Percentiles rank a stretch among this genome's conserved stretches.
These are phyloP conservation scores for Catostomus latipinnis DNA, from an alignment of 2,797 vertebrate species.

Conservation along the genomic window DNA sequence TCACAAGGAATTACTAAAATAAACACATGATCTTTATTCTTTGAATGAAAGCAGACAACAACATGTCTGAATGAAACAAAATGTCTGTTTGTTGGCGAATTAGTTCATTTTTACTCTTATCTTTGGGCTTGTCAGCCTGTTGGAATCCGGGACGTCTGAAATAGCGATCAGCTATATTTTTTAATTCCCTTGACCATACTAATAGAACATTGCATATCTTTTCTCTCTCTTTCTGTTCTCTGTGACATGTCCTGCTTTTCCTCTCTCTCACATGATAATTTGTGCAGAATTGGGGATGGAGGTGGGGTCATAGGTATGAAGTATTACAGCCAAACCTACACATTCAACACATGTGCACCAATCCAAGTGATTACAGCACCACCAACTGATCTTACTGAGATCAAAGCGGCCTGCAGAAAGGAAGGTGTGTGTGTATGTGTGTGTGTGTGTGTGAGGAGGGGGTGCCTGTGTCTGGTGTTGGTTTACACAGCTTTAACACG, in stretches of 20 bases:
- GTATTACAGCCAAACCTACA: slow-evolving; percentile 70
- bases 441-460: slow-evolving; percentile 65
- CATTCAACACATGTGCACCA: slow-evolving; percentile 79
- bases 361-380: slow-evolving; percentile 78
- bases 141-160: slow-evolving; percentile 22
- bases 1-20: slow-evolving; percentile 30
- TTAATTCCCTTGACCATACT: neutral
- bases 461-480: slow-evolving; percentile 59
- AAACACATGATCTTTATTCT: neutral
- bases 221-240: slow-evolving; percentile 37
- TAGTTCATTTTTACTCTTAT: no score
- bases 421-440: slow-evolving; percentile 65
- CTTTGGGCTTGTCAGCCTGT: neutral
- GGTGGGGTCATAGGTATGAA: slow-evolving; percentile 59
- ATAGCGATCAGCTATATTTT: neutral
- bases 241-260: slow-evolving; percentile 81
- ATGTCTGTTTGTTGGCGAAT: slow-evolving; percentile 4
- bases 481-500: slow-evolving; percentile 31
- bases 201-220: neutral
- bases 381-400: slow-evolving; percentile 69
- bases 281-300: slow-evolving; percentile 70
- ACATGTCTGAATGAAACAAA: neutral
- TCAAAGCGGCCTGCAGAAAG: slow-evolving; percentile 69
- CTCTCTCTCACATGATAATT: slow-evolving; percentile 84
- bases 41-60: neutral